Percentiles rank a stretch among this genome's conserved stretches.
phyloP scores from a whole-genome alignment of 2,113 vertebrate genomes.

The Eudorcas thomsonii region DNA sequence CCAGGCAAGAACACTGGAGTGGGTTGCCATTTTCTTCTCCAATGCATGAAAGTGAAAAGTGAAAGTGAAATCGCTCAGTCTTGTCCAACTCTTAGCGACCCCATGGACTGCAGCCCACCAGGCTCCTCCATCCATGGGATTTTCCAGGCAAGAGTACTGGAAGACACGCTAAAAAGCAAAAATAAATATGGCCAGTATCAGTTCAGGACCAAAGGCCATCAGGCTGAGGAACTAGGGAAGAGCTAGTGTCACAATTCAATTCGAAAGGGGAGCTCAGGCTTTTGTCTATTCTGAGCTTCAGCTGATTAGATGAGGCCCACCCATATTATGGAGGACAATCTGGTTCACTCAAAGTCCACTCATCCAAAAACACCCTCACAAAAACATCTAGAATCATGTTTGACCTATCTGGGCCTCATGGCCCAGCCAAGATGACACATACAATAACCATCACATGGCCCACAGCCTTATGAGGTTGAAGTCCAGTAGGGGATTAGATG shows the following conservation, averaged over 20 bases:
- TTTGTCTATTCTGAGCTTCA: neutral
- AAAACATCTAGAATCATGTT: neutral
- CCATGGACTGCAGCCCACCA: too few relatives aligned
- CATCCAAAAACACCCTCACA: neutral
- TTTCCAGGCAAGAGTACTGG: too few relatives aligned
- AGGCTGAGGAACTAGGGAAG: neutral
- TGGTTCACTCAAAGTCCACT: neutral
- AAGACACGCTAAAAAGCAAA: neutral
- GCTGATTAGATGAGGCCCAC: neutral
- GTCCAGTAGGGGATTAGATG: neutral
- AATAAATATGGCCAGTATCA: neutral
- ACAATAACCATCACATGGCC: neutral
- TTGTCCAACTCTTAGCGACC: too few relatives aligned
- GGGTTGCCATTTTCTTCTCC: too few relatives aligned
- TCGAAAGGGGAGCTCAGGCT: neutral
- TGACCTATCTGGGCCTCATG: neutral
- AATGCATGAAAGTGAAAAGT: too few relatives aligned
- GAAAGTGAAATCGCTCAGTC: too few relatives aligned
- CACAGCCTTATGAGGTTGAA: neutral
- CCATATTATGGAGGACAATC: neutral
- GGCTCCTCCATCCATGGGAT: too few relatives aligned
- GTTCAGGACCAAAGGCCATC: neutral
- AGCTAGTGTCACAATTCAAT: neutral
- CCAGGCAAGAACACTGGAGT: too few relatives aligned
- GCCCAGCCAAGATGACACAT: neutral